These are phyloP conservation scores for Ryuthela nishihirai DNA, from an alignment of 2,888 invertebrate genomes.

Conservation along the genomic window DNA sequence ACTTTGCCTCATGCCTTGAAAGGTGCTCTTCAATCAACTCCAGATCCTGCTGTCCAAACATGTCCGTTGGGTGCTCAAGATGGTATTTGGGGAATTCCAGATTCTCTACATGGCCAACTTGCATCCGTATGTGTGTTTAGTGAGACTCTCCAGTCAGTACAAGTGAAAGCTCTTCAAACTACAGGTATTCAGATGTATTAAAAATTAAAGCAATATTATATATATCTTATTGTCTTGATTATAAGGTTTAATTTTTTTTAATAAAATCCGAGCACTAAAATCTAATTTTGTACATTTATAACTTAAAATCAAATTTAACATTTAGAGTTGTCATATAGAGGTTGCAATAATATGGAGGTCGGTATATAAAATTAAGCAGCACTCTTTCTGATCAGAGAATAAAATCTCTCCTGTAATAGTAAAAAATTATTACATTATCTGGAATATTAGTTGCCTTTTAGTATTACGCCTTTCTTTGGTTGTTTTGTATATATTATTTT, in stretches of 20 bases:
- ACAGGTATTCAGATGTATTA: conserved; percentile 49
- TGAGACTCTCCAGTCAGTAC: conserved; percentile 50
- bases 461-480: too few relatives aligned
- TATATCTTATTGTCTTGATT: conserved; percentile 20
- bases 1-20: not conserved
- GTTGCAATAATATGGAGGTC: too few relatives aligned
- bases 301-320: too few relatives aligned
- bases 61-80: conserved; percentile 58
- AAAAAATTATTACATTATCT: too few relatives aligned
- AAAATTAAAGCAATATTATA: conserved; percentile 12
- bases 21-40: conserved; percentile 43
- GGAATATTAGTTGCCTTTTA: too few relatives aligned
- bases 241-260: conserved; percentile 10
- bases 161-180: conserved; percentile 50
- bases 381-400: too few relatives aligned
- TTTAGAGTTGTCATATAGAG: too few relatives aligned
- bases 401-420: too few relatives aligned
- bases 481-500: too few relatives aligned
- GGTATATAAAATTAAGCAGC: too few relatives aligned
- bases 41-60: conserved; percentile 57
- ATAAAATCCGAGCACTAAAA: too few relatives aligned
- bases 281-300: too few relatives aligned
- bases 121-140: conserved; percentile 57
- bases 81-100: conserved; percentile 57
- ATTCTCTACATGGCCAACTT: conserved; percentile 57